Evolutionary conservation across 2,888 invertebrate genomes (phyloP).

Genomic region (Antitype chi): DNA sequence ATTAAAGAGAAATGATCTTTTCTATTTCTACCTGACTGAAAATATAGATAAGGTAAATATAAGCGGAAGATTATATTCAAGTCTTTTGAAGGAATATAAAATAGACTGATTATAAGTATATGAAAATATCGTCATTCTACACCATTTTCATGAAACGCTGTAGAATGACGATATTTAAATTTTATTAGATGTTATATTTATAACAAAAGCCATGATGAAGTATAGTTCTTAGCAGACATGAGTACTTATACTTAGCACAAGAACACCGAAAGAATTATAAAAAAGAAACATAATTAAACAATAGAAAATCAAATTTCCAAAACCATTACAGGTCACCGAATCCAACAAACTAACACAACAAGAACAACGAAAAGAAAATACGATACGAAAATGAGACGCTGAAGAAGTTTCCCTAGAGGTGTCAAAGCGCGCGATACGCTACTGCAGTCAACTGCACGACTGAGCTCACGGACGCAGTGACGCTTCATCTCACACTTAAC

Average conservation of each 20-base stretch:
- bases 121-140: not conserved
- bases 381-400: constrained; percentile 15
- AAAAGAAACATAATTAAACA: not conserved
- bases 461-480: constrained; percentile 47
- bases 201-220: not conserved
- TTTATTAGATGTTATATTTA: not conserved
- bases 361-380: constrained; percentile 26
- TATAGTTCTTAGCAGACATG: not conserved
- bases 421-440: constrained; percentile 37
- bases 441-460: constrained; percentile 60
- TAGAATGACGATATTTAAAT: too few relatives aligned
- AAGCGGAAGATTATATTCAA: not conserved
- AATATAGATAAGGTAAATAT: not conserved
- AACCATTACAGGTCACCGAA: not conserved
- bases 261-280: not conserved
- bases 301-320: not conserved
- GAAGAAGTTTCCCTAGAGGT: constrained; percentile 29
- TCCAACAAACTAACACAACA: not conserved
- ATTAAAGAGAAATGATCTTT: not conserved
- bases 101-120: not conserved
- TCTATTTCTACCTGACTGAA: not conserved
- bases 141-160: not conserved
- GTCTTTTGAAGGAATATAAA: not conserved
- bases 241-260: too few relatives aligned
- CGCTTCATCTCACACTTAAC: constrained; percentile 38